Evolutionary conservation across 1,140 invertebrate genomes (phyloP), one percentile per base, ranked within the genome.

Genomic region (Argopecten irradians): DNA sequence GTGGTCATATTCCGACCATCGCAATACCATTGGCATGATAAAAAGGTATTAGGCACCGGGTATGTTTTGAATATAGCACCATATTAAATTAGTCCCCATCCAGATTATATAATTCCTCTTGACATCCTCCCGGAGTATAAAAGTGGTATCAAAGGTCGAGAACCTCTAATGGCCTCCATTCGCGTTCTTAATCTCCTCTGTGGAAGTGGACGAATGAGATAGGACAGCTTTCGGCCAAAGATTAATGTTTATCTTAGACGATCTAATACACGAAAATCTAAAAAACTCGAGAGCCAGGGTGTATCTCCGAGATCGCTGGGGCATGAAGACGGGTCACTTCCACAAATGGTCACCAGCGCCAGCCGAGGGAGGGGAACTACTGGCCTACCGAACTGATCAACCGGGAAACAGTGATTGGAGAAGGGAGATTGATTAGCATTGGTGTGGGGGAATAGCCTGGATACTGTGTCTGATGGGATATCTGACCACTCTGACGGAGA

Each of bases 201-300:
- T 71, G 28, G 13, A 71, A 71, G 55, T 28, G 55, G 55, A 71
- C 2, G 55, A 71, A 71, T 71, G 7, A n/a, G 55, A 71, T 5
- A 71, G n/a, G 55, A 71, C 55, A 71, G 55, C 55, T 28, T n/a
- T 71, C 55, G 28, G 55, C 55, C n/a, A 28, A 28, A 71, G 55
- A 71, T 71, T 71, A 71, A 71, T 71, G 55, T 71, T 71, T n/a
- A 71, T 71, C 5, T 16, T 71, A 11, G 55, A n/a, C 22, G 7
- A 71, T 71, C 55, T 71, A 71, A 71, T 71, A 71, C 28, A 71
- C 55, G 55, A 71, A n/a, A 71, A 71, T 71, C 55, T 71, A 71
- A 71, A 28, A 71, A 71, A 71, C 55, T 28, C 22, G 28, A 16
- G n/a, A 71, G 55, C 55, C 22, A 7, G 55, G 55, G 5, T 11